Conservation (phyloP, 2,797 vertebrate species). For the Phalanger gymnotis region DNA sequence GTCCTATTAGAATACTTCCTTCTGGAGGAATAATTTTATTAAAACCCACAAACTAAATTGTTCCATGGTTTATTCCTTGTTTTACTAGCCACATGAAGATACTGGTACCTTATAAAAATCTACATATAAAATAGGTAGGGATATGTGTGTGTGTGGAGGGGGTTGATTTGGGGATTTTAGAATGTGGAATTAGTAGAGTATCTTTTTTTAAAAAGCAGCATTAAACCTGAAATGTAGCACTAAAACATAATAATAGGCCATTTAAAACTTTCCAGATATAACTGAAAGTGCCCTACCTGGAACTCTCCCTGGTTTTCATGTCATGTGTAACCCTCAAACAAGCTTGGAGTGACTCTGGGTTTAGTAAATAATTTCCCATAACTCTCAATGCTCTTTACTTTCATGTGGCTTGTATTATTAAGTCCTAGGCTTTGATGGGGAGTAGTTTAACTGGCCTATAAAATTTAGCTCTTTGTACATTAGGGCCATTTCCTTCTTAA, state of each 20-base stretch:
- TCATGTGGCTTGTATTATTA: slow-evolving; percentile 12
- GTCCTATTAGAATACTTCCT: neutral
- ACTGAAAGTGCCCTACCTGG: neutral
- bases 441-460: neutral
- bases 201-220: neutral
- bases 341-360: neutral
- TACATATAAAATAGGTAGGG: neutral
- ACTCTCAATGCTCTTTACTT: neutral
- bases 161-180: neutral
- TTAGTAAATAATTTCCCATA: neutral
- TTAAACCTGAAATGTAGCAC: neutral
- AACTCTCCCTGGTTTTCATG: neutral
- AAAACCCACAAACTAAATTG: neutral
- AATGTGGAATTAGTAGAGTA: neutral
- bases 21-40: neutral
- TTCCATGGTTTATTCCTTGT: neutral
- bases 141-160: neutral
- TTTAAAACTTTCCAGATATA: slow-evolving; percentile 19
- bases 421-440: neutral
- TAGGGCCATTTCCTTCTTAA: slow-evolving; percentile 27
- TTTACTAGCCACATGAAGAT: neutral
- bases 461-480: neutral
- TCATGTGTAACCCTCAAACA: neutral
- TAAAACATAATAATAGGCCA: slow-evolving; percentile 4
- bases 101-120: neutral